phyloP scores from a whole-genome alignment of 2,113 vertebrate species.

The Ploceus nigricollis region DNA sequence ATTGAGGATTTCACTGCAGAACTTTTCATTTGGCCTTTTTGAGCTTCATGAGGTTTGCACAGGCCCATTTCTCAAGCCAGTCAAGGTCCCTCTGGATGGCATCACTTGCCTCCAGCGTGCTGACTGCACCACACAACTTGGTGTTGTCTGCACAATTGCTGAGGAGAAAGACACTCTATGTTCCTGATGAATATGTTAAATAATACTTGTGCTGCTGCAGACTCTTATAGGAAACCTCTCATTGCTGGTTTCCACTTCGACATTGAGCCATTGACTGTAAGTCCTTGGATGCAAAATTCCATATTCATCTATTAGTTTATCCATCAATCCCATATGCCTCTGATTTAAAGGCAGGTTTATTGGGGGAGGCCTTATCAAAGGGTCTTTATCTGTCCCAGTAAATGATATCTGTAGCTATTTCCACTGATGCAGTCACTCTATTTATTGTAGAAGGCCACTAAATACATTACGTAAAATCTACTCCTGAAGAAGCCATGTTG shows the following conservation, averaged over 20 bases:
- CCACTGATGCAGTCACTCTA: not conserved
- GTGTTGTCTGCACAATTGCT: not conserved
- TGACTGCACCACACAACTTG: not conserved
- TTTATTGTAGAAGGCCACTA: not conserved
- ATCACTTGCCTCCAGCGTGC: rapidly evolving
- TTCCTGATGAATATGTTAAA: not conserved
- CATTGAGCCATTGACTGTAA: not conserved
- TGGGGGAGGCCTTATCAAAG: not conserved
- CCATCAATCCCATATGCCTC: not conserved
- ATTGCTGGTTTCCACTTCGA: not conserved
- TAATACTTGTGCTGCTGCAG: not conserved
- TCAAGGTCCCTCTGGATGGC: not conserved
- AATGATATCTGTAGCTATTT: not conserved
- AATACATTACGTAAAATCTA: not conserved
- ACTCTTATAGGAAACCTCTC: too few species aligned
- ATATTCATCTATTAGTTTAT: not conserved
- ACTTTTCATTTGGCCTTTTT: not conserved
- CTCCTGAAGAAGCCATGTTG: not conserved
- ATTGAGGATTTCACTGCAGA: not conserved
- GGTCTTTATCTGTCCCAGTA: not conserved
- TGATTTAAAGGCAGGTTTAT: not conserved
- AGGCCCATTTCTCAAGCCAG: not conserved
- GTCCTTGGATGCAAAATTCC: not conserved
- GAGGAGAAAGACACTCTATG: not conserved
- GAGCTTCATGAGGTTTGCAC: not conserved